Conservation (phyloP, 2,888 invertebrate genomes). For the Thereva nobilitata region DNA sequence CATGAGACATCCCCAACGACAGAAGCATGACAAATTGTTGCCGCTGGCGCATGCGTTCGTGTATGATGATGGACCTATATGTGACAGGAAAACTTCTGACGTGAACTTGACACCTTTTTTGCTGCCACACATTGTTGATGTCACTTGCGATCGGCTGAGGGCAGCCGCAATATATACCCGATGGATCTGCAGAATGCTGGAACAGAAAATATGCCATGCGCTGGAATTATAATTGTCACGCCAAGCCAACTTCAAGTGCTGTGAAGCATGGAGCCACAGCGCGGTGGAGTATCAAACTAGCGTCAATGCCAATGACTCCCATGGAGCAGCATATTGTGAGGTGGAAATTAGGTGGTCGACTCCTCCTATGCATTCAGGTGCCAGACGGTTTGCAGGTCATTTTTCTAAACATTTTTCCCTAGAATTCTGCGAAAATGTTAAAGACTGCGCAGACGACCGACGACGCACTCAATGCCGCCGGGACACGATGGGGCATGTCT, state of each 20-base stretch:
- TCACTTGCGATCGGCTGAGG: slow-evolving; percentile 2
- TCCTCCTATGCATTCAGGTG: too few species aligned
- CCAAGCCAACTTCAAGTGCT: slow-evolving; percentile 20
- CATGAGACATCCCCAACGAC: neutral
- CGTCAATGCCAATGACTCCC: slow-evolving; percentile 42
- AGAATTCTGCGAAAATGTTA: slow-evolving; percentile 3
- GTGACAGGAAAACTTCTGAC: slow-evolving; percentile 10
- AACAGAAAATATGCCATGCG: slow-evolving; percentile 8
- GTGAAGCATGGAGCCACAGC: slow-evolving; percentile 18
- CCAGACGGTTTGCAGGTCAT: too few species aligned
- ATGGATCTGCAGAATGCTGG: slow-evolving; percentile 9
- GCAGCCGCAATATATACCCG: neutral
- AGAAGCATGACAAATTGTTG: slow-evolving; percentile 18
- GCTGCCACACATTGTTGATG: neutral
- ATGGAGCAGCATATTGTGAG: neutral
- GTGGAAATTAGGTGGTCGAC: too few species aligned
- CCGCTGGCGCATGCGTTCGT: slow-evolving; percentile 2
- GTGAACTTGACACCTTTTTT: slow-evolving; percentile 34
- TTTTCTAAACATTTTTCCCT: neutral
- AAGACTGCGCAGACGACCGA: neutral
- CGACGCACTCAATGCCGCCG: slow-evolving; percentile 1
- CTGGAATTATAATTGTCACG: slow-evolving; percentile 19
- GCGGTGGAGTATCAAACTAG: slow-evolving; percentile 15
- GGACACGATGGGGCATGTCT: slow-evolving; percentile 5
- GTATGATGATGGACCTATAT: neutral